Base-by-base conservation (phyloP, 1,140 invertebrate species). In the Heterodera schachtii region DNA sequence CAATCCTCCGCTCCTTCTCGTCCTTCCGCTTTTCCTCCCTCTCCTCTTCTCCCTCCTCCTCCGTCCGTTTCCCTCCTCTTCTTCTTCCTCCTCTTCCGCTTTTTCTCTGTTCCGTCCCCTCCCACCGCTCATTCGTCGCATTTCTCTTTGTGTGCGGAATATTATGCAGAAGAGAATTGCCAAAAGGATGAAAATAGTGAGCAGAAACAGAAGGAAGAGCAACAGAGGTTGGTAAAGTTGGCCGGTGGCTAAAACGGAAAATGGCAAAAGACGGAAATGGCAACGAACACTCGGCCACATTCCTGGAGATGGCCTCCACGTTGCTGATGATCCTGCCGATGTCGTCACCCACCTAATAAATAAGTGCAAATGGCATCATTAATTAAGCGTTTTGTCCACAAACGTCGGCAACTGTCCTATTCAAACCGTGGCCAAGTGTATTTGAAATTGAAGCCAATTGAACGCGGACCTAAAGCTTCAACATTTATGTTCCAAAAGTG, bases 211-310 rank as follows among this genome's bases (percentile, higher is more conserved):
- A 78, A 78, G 77, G 47, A 64, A 64, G 47, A 78, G 44, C 7
- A 78, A n/a, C 66, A 78, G 46, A 11, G 77, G 77, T 43, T 78
- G 77, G 49, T 78, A 78, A 47, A 78, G 70, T 69, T 78, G 77
- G 43, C 31, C 77, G n/a, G 77, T 78, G 47, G 77, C 69, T 71
- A 11, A 46, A 46, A 13, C 44, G 67, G 21, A 41, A 71, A 71
- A 31, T 43, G 41, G n/a, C 57, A 13, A 46, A 71, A 41, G 11
- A 52, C 6, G 2, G 49, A 11, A 11, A 11, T 6, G 49, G 49
- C 6, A 52, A 43, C 69, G 13, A 9, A 71, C 69, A 78, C 41
- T 66, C 60, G 47, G 64, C 77, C 60, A 78, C 47, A 69, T 78
- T 78, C 31, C 60, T 69, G 66, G 77, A 66, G 46, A 78, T 69